Conservation (phyloP, 2,113 vertebrate genomes). For the Chaetura pelagica region DNA sequence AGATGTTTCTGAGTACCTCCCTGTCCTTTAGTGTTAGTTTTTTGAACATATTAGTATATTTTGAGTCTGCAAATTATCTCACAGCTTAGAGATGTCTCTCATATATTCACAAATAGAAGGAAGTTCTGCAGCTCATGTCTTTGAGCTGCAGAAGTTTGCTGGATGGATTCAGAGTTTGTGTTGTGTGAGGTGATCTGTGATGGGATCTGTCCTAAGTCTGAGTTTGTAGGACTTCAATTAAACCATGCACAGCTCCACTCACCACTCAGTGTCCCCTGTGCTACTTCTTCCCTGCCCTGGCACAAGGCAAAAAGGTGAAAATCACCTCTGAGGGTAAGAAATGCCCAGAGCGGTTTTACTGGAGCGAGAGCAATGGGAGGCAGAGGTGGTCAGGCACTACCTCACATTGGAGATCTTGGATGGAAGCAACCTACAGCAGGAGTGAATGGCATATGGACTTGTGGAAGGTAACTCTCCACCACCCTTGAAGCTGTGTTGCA, state of each 20-base stretch:
- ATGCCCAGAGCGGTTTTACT: not conserved
- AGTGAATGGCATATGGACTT: not conserved
- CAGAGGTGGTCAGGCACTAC: not conserved
- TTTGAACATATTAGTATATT: not conserved
- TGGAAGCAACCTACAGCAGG: not conserved
- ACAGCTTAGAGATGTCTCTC: not conserved
- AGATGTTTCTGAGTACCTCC: not conserved
- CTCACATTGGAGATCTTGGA: fast-evolving
- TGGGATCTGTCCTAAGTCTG: not conserved
- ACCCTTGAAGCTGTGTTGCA: not conserved
- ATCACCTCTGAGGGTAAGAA: not conserved
- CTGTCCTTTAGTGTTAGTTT: not conserved
- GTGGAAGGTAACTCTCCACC: not conserved
- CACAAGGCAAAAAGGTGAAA: not conserved
- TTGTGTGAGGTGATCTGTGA: not conserved
- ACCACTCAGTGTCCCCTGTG: not conserved
- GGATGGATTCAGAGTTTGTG: not conserved
- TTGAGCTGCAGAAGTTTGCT: not conserved
- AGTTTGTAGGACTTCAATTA: not conserved
- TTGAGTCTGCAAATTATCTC: not conserved
- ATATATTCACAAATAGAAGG: not conserved
- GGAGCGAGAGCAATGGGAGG: not conserved
- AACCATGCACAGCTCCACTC: not conserved
- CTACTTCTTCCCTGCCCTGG: not conserved
- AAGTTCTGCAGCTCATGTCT: not conserved